These are phyloP conservation scores for Oscheius sp. DNA, from an alignment of 2,888 invertebrate species.

Conservation along the genomic window DNA sequence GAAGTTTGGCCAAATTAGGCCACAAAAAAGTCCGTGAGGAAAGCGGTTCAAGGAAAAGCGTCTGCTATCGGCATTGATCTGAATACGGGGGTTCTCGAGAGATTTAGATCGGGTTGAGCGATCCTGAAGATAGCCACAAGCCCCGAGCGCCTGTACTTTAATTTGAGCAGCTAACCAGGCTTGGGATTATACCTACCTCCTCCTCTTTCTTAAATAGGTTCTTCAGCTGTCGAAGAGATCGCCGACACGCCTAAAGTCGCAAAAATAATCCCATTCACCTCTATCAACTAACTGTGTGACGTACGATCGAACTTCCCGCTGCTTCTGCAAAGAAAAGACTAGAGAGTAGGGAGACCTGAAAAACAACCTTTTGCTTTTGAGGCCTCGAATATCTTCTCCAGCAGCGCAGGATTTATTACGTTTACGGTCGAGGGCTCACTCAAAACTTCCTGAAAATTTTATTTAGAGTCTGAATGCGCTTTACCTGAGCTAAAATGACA, in stretches of 20 bases:
- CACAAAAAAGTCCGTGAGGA: slow-evolving; percentile 30
- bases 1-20: slow-evolving; percentile 33
- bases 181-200: neutral
- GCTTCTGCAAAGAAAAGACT: neutral
- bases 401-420: slow-evolving; percentile 11
- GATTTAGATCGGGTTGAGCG: slow-evolving; percentile 18
- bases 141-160: slow-evolving; percentile 13
- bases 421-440: slow-evolving; percentile 1
- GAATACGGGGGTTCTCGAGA: slow-evolving; percentile 1
- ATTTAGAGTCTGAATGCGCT: no score
- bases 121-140: slow-evolving; percentile 23
- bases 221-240: slow-evolving; percentile 23
- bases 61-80: slow-evolving; percentile 35
- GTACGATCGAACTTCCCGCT: neutral
- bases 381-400: slow-evolving; percentile 18
- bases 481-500: slow-evolving; percentile 19
- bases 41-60: slow-evolving; percentile 38
- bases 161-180: neutral
- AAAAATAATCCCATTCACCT: slow-evolving; percentile 24
- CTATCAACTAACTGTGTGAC: slow-evolving; percentile 21
- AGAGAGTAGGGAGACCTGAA: no score
- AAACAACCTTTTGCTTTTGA: slow-evolving; percentile 8
- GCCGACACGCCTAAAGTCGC: slow-evolving; percentile 22
- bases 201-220: slow-evolving; percentile 22
- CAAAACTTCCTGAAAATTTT: slow-evolving; percentile 12